These are phyloP conservation scores for Agrotis clavis DNA, from an alignment of 2,888 invertebrate genomes.

Conservation along the genomic window DNA sequence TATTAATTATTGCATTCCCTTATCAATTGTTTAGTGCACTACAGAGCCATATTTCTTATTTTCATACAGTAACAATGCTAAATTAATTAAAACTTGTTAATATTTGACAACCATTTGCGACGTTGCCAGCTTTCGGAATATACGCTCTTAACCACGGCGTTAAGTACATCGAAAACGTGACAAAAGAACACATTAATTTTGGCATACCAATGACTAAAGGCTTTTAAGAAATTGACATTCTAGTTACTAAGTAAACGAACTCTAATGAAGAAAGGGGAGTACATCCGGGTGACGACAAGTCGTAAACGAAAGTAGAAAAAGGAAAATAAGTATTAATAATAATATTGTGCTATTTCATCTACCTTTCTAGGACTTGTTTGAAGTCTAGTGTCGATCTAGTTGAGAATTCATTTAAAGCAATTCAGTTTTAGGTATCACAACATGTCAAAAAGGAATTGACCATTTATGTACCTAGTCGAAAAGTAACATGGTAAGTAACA, in stretches of 20 bases:
- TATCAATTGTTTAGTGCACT: no score
- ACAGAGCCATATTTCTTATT: no score
- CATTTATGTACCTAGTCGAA: not conserved
- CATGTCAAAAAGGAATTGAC: not conserved
- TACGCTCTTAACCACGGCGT: not conserved
- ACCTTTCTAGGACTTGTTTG: no score
- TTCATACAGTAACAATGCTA: no score
- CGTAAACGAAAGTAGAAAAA: not conserved
- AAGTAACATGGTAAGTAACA: not conserved
- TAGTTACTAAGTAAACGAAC: conserved; percentile 2
- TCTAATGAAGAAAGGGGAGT: not conserved
- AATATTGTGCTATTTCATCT: no score
- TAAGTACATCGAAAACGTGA: not conserved
- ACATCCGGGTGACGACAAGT: not conserved
- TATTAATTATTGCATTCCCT: no score
- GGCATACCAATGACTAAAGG: not conserved
- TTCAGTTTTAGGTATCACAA: not conserved
- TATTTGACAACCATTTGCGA: no score
- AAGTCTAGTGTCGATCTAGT: no score
- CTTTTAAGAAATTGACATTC: not conserved
- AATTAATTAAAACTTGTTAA: no score
- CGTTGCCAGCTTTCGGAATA: no score
- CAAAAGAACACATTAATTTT: conserved; percentile 10
- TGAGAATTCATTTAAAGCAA: not conserved
- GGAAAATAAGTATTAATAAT: not conserved